phyloP scores from a whole-genome alignment of 2,888 invertebrate genomes.

The Drosophila recens region DNA sequence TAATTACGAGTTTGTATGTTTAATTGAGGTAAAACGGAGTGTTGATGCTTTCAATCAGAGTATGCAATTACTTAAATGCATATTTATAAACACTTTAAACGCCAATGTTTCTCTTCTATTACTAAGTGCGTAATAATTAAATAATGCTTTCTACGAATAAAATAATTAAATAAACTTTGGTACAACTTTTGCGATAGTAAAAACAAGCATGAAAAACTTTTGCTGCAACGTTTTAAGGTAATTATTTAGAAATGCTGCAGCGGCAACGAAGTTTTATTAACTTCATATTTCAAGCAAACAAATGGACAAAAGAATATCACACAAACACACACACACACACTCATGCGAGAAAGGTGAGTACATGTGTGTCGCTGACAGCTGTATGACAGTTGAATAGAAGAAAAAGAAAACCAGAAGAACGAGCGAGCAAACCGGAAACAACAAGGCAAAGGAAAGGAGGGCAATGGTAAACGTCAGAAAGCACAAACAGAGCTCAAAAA shows the following conservation, averaged over 20 bases:
- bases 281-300: slow-evolving; percentile 32
- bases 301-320: slow-evolving; percentile 9
- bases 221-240: slow-evolving; percentile 14
- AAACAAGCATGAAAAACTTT: slow-evolving; percentile 9
- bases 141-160: slow-evolving; percentile 4
- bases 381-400: slow-evolving; percentile 30
- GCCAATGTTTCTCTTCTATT: not conserved
- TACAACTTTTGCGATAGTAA: not conserved
- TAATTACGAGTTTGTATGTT: not conserved
- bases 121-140: not conserved
- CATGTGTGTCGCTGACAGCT: slow-evolving; percentile 68
- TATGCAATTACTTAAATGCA: slow-evolving; percentile 3
- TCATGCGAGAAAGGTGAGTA: not conserved
- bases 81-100: not conserved
- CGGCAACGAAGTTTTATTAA: slow-evolving; percentile 30
- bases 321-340: not conserved
- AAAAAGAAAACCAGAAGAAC: slow-evolving; percentile 10
- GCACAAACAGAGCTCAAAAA: slow-evolving; percentile 32
- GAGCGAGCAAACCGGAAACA: slow-evolving; percentile 21
- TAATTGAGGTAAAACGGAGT: slow-evolving; percentile 10
- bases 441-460: slow-evolving; percentile 3
- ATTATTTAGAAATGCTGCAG: slow-evolving; percentile 30
- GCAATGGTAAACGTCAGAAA: slow-evolving; percentile 24
- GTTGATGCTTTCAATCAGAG: slow-evolving; percentile 26
- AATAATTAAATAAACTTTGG: slow-evolving; percentile 27